phyloP scores from a whole-genome alignment of 1,140 invertebrate species.

The Araneus ventricosus region DNA sequence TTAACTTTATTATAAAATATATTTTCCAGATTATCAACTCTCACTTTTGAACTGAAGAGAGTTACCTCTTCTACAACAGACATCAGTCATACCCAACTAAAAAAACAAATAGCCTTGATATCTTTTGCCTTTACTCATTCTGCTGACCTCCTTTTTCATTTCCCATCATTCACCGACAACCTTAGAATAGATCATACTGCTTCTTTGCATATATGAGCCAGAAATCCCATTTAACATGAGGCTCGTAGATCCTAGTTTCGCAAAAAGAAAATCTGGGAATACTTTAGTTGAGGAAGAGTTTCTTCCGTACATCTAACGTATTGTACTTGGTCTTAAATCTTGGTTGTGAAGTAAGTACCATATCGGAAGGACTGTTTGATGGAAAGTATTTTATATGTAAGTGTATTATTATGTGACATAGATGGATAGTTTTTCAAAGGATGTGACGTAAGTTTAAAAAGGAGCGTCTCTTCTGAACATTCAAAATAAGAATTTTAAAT shows the following conservation, averaged over 20 bases:
- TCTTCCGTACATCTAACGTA: neutral
- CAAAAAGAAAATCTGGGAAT: neutral
- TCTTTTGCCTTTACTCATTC: neutral
- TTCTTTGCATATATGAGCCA: neutral
- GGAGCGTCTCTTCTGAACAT: neutral
- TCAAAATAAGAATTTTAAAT: conserved; percentile 16
- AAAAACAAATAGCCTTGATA: neutral
- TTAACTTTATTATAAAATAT: no score
- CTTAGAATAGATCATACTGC: neutral
- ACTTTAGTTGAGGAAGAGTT: neutral
- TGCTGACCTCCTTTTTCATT: neutral
- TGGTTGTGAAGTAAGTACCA: neutral
- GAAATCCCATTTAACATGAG: neutral
- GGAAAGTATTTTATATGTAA: neutral
- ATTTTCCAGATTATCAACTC: no score
- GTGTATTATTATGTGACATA: neutral
- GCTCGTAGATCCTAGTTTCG: neutral
- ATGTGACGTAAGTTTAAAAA: neutral
- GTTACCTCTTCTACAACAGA: no score
- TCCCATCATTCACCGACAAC: neutral
- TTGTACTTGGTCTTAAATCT: neutral
- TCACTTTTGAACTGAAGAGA: no score
- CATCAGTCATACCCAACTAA: no score
- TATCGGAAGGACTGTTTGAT: neutral
- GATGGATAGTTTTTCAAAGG: neutral